Conservation (phyloP, 2,113 vertebrate species). For the Colinus virginianus region DNA sequence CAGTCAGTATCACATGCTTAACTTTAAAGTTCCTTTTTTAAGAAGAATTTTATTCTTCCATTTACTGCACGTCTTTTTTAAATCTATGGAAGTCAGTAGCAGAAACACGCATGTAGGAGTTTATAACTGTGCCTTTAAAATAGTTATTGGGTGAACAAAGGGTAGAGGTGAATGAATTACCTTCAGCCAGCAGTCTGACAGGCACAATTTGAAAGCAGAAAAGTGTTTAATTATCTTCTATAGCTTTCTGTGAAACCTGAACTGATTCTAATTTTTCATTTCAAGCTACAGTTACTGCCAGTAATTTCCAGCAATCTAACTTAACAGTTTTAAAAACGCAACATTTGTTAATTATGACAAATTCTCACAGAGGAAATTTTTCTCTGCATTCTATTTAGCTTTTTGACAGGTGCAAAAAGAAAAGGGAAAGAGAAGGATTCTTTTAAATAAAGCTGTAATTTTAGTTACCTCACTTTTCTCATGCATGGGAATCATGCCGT, state of each 20-base stretch:
- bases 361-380: not conserved
- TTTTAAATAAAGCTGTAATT: not conserved
- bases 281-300: not conserved
- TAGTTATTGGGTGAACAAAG: not conserved
- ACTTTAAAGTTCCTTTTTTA: not conserved
- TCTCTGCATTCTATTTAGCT: not conserved
- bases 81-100: not conserved
- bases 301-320: not conserved
- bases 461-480: conserved; percentile 64
- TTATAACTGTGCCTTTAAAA: not conserved
- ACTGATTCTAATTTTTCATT: not conserved
- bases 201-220: not conserved
- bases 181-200: not conserved
- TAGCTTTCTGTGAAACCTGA: not conserved
- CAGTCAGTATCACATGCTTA: not conserved
- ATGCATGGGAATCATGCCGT: not conserved
- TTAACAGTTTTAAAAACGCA: not conserved
- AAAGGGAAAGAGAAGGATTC: not conserved
- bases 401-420: not conserved
- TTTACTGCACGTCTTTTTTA: not conserved
- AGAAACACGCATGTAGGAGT: not conserved
- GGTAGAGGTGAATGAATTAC: not conserved
- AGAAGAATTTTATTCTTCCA: not conserved
- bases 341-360: not conserved
- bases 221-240: not conserved